A percentile compares a stretch with the other conserved stretches of the same genome.
Evolutionary conservation across 2,888 invertebrate genomes (phyloP).

Genomic region (Eulithis prunata): DNA sequence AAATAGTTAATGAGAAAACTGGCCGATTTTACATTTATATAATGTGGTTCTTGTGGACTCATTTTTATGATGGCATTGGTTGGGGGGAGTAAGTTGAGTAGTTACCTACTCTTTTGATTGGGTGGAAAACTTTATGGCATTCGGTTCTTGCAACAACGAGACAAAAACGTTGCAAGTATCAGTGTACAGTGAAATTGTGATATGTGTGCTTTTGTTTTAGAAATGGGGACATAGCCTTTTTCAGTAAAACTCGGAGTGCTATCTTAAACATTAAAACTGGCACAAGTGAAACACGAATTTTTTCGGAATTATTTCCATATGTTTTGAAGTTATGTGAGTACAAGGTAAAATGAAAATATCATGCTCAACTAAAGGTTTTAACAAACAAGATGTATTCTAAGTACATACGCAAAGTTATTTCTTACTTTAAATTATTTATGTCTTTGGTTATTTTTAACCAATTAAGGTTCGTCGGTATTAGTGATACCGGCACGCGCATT

Average conservation of each 20-base stretch:
- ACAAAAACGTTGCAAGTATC: too few relatives aligned
- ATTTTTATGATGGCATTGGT: too few relatives aligned
- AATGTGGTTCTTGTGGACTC: too few relatives aligned
- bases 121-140: too few relatives aligned
- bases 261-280: conserved; percentile 6
- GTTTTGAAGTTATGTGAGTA: conserved; percentile 13
- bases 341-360: conserved; percentile 33
- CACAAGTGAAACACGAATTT: conserved; percentile 12
- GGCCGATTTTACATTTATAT: too few relatives aligned
- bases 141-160: too few relatives aligned
- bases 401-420: conserved; percentile 37
- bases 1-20: too few relatives aligned
- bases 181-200: conserved; percentile 1
- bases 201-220: conserved; percentile 1
- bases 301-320: neutral
- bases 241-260: conserved; percentile 3
- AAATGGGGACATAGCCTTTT: neutral
- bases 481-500: conserved; percentile 75
- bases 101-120: too few relatives aligned
- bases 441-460: conserved; percentile 68
- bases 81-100: too few relatives aligned
- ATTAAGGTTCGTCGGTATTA: conserved; percentile 73
- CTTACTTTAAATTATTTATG: conserved; percentile 68
- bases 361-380: conserved; percentile 57
- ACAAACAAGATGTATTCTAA: conserved; percentile 56